Evolutionary conservation across 2,888 invertebrate species (phyloP), one percentile per base, ranked within the genome.

Genomic region (Pseudanteris insignis): DNA sequence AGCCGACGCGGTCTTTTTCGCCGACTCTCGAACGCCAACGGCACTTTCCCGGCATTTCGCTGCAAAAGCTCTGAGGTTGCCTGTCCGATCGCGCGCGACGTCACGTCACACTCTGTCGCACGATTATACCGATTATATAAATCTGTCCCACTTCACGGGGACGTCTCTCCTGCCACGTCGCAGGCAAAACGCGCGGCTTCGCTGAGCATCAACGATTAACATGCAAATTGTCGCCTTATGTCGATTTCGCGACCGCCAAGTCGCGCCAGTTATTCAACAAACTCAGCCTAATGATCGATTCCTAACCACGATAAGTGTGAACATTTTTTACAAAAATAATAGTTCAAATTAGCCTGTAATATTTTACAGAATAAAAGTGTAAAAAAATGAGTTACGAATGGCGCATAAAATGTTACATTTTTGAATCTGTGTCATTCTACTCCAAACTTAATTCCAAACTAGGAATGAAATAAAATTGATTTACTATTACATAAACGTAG

Each of bases 1-100:
- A 75, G 74, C 72, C 70, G 73, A 71, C 73, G 71, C 70, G 68
- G 67, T 70, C 68, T 67, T 63, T 63, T 63, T 63, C 63, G 63
- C 53, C 30, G 46, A 57, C 51, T 53, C 62, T 44, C 18, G 34
- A 14, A 4, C 33, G 36, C 62, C 62, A 33, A 30, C 44, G 43
- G 48, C 44, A 43, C 66, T 65, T 63, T 63, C 50, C n/a, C n/a
- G 61, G 63, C 62, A 29, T 43, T 43, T 41, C 24, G 29, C 44
- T 38, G 41, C 46, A 25, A 51, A 41, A 57, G 40, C 36, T 38
- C 51, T 12, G 36, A 48, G 48, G 48, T 47, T 40, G 37, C 53
- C 58, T 58, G 57, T 63, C 63, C 38, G 53, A 58, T 63, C 62
- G 46, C 41, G 47, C 53, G 43, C 48, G 53, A 53, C 44, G 53